These are phyloP conservation scores for Chionodraco myersi DNA, from an alignment of 2,113 vertebrate species.

Conservation along the genomic window DNA sequence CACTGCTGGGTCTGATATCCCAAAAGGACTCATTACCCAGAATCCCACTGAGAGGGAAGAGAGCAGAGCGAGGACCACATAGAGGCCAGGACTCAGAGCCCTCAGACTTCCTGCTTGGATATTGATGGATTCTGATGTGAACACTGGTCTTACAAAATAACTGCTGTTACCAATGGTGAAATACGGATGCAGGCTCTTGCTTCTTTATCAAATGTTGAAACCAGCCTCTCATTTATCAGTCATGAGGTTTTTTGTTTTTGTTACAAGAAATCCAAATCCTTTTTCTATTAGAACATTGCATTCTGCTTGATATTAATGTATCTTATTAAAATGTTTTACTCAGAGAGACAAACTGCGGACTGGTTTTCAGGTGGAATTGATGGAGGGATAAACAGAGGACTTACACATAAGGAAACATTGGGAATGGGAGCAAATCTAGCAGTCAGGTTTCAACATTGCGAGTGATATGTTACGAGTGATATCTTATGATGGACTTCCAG, in stretches of 20 bases:
- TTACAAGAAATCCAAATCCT: too few relatives aligned
- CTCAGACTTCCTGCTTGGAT: slow-evolving; percentile 6
- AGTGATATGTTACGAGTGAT: too few relatives aligned
- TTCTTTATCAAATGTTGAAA: not conserved
- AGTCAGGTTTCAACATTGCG: not conserved
- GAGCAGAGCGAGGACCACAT: slow-evolving; percentile 29
- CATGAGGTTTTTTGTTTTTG: too few relatives aligned
- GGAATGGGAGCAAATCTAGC: not conserved
- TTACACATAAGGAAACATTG: too few relatives aligned
- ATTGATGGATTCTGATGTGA: slow-evolving; percentile 8
- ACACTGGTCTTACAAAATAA: slow-evolving; percentile 1
- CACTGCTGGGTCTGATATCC: slow-evolving; percentile 50
- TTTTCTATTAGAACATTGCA: not conserved
- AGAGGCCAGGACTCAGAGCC: not conserved
- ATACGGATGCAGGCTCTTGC: not conserved
- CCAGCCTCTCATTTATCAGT: too few relatives aligned
- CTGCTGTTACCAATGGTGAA: not conserved
- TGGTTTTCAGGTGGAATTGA: too few relatives aligned
- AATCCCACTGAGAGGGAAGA: slow-evolving; percentile 35
- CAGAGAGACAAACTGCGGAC: too few relatives aligned
- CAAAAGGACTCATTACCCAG: slow-evolving; percentile 66
- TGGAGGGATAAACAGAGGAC: too few relatives aligned
- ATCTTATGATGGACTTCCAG: too few relatives aligned
- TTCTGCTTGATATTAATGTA: not conserved
- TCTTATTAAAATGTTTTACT: not conserved